Percentiles rank a stretch among this genome's conserved stretches.
phyloP scores from a whole-genome alignment of 2,888 invertebrate species.

The Ormyrus thymus region DNA sequence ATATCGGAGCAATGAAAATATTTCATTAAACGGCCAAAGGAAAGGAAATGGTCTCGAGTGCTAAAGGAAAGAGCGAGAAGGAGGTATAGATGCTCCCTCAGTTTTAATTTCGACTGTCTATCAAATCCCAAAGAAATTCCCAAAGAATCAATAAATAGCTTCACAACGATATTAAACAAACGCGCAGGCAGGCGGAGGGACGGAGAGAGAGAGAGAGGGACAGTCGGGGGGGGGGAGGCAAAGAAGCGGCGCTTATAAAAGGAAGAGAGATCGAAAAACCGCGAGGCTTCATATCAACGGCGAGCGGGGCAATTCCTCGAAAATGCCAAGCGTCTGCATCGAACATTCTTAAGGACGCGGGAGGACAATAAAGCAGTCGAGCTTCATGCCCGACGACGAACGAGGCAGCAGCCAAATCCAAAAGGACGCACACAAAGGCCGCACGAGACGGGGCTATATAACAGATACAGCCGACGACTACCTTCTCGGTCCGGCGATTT shows the following conservation, averaged over 20 bases:
- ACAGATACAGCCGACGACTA: neutral
- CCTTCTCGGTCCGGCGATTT: conserved; percentile 45
- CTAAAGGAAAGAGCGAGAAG: neutral
- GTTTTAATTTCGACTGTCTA: conserved; percentile 55
- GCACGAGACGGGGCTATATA: neutral
- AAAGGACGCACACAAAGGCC: conserved; percentile 40
- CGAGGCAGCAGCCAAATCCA: conserved; percentile 31
- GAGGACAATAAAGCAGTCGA: conserved; percentile 53
- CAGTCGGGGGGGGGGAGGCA: neutral
- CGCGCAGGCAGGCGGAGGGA: conserved; percentile 12
- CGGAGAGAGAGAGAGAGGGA: neutral
- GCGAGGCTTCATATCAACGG: conserved; percentile 52
- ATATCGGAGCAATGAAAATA: conserved; percentile 6
- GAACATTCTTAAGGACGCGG: conserved; percentile 50
- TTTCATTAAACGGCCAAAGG: conserved; percentile 29
- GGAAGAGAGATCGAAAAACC: conserved; percentile 45
- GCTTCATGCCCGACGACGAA: conserved; percentile 42
- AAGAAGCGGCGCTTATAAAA: conserved; percentile 38
- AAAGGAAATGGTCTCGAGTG: neutral
- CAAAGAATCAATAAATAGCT: conserved; percentile 54
- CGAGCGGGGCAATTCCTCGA: conserved; percentile 49
- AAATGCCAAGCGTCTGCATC: conserved; percentile 53
- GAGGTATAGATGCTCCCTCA: neutral
- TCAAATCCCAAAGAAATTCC: conserved; percentile 51
- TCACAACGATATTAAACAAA: conserved; percentile 52